Conservation (phyloP, 2,888 invertebrate species). For the Actias luna region DNA sequence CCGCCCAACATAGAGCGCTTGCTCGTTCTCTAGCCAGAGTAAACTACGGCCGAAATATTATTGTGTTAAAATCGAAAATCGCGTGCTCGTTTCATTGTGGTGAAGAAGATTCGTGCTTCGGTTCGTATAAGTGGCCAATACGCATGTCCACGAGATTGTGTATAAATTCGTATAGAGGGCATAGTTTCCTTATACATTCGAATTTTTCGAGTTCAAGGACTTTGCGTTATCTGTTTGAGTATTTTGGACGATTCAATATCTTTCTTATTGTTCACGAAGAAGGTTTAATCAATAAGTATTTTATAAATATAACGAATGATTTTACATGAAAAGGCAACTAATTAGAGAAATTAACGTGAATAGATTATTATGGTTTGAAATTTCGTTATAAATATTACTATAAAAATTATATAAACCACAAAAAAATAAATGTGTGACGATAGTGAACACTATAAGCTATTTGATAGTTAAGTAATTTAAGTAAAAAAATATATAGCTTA, state of each 20-base stretch:
- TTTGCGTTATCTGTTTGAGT: slow-evolving; percentile 69
- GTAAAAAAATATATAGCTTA: too few relatives aligned
- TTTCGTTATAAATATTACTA: not conserved
- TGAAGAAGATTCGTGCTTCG: slow-evolving; percentile 75
- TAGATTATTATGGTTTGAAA: not conserved
- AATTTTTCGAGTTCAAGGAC: slow-evolving; percentile 80
- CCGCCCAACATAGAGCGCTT: slow-evolving; percentile 81
- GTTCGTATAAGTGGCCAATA: slow-evolving; percentile 76
- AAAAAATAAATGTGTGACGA: too few relatives aligned
- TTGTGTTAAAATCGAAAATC: slow-evolving; percentile 44
- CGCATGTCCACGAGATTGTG: slow-evolving; percentile 79
- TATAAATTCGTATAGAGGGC: slow-evolving; percentile 71
- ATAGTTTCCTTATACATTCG: slow-evolving; percentile 78
- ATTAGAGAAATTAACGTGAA: not conserved
- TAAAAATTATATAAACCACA: too few relatives aligned
- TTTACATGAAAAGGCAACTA: not conserved
- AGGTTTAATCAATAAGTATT: not conserved
- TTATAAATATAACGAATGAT: not conserved
- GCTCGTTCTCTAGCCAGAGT: slow-evolving; percentile 50
- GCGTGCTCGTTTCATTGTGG: slow-evolving; percentile 43
- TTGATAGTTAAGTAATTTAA: too few relatives aligned
- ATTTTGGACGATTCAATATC: slow-evolving; percentile 50
- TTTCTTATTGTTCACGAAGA: slow-evolving; percentile 30
- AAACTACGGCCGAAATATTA: slow-evolving; percentile 39
- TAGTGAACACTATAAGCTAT: too few relatives aligned